phyloP scores from a whole-genome alignment of 2,113 vertebrate species.

The Corydoras maculifer region DNA sequence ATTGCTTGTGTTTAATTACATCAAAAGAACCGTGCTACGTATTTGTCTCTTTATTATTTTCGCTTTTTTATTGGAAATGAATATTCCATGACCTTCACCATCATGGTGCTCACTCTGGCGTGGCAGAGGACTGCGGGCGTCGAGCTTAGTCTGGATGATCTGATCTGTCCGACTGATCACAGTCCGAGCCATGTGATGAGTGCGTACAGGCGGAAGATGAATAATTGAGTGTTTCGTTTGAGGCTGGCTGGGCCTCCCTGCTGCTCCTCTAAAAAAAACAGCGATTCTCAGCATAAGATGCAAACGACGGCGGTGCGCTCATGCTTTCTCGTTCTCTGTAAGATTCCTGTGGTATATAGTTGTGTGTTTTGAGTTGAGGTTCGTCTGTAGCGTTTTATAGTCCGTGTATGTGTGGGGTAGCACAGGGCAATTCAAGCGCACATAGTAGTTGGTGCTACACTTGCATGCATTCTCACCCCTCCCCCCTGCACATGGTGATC shows the following conservation, averaged over 20 bases:
- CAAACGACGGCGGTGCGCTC: no score
- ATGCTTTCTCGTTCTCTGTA: neutral
- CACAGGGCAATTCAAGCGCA: neutral
- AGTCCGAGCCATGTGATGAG: neutral
- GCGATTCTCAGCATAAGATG: neutral
- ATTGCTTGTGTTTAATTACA: no score
- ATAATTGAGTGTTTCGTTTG: conserved; percentile 34
- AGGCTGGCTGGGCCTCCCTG: conserved; percentile 21
- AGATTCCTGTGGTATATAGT: neutral
- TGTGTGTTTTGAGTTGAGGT: conserved; percentile 4
- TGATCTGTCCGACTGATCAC: neutral
- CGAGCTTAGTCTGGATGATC: neutral
- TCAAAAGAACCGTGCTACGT: no score
- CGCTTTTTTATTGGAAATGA: no score
- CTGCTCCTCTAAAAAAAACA: neutral
- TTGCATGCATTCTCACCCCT: neutral
- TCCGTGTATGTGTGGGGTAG: neutral
- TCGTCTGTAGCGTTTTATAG: neutral
- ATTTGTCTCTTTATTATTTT: no score
- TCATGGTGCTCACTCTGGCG: neutral
- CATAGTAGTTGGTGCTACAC: conserved; percentile 1
- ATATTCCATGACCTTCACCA: no score
- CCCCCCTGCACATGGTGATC: conserved; percentile 10
- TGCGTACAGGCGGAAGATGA: conserved; percentile 6
- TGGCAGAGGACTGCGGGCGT: neutral